A percentile compares a stretch with the other conserved stretches of the same genome.
These are phyloP conservation scores for Castor canadensis DNA, from an alignment of 2,113 vertebrate species.

Conservation along the genomic window DNA sequence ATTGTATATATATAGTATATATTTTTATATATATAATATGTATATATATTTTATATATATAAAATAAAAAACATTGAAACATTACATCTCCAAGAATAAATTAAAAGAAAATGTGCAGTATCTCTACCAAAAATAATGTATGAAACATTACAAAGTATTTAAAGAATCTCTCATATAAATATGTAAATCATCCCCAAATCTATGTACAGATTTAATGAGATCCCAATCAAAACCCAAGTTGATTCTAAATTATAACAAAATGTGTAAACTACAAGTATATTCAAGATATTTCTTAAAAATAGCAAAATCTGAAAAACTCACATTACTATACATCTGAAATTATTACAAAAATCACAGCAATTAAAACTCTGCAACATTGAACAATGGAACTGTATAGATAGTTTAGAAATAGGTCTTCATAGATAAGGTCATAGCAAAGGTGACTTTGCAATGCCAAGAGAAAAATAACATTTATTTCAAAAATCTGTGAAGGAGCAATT, in stretches of 20 bases:
- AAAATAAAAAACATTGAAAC: background rate
- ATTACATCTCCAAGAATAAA: background rate
- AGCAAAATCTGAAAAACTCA: background rate
- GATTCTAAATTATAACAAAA: background rate
- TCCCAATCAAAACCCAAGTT: background rate
- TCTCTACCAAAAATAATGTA: background rate
- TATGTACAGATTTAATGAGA: background rate
- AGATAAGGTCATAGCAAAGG: background rate
- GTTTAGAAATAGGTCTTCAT: background rate
- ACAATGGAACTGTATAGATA: background rate
- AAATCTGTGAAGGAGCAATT: background rate
- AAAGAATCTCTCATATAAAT: background rate
- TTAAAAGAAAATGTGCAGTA: background rate
- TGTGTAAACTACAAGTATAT: background rate
- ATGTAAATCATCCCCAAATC: background rate
- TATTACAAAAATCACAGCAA: background rate
- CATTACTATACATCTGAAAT: background rate
- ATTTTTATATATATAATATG: too few species aligned
- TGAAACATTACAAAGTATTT: background rate
- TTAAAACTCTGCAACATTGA: background rate
- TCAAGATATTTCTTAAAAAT: background rate
- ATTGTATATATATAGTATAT: too few species aligned
- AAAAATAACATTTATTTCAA: background rate
- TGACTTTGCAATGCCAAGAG: background rate
- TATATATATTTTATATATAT: too few species aligned